Percentiles rank a stretch among this genome's conserved stretches.
phyloP scores from a whole-genome alignment of 2,888 invertebrate genomes.

The Cheilosia grossa region DNA sequence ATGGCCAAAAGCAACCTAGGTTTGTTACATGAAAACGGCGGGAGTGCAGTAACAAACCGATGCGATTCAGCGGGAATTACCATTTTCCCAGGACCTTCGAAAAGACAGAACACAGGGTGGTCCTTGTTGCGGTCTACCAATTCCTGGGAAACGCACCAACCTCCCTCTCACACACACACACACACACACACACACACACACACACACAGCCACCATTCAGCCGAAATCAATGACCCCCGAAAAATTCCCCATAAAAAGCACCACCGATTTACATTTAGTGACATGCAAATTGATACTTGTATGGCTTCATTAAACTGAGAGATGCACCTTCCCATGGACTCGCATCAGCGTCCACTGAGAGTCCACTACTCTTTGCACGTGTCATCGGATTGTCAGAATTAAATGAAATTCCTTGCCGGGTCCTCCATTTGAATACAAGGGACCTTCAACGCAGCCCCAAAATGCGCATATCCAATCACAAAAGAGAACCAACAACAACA shows the following conservation, averaged over 20 bases:
- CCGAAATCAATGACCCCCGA: conserved; percentile 44
- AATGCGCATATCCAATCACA: conserved; percentile 22
- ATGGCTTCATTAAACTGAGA: conserved; percentile 69
- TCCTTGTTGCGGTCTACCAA: too few species aligned
- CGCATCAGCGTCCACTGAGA: conserved; percentile 19
- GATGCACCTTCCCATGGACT: conserved; percentile 66
- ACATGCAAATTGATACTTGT: conserved; percentile 70
- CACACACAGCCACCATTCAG: not conserved
- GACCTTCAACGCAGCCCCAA: conserved; percentile 16
- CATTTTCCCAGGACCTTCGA: too few species aligned
- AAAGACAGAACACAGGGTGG: too few species aligned
- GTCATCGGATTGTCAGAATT: conserved; percentile 71
- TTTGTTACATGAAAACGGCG: too few species aligned
- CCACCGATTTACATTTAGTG: conserved; percentile 25
- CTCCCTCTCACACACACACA: not conserved
- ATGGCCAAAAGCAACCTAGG: too few species aligned
- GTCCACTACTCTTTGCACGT: conserved; percentile 33
- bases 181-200: not conserved
- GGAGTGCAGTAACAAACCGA: too few species aligned
- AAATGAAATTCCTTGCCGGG: conserved; percentile 48
- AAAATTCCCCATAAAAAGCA: conserved; percentile 1
- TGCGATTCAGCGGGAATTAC: too few species aligned
- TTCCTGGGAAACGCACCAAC: too few species aligned
- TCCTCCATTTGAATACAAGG: conserved; percentile 46
- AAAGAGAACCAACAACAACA: conserved; percentile 22